Percentiles rank a stretch among this genome's conserved stretches.
Evolutionary conservation across 2,113 vertebrate species (phyloP).

Genomic region (Forbesichthys agassizii): DNA sequence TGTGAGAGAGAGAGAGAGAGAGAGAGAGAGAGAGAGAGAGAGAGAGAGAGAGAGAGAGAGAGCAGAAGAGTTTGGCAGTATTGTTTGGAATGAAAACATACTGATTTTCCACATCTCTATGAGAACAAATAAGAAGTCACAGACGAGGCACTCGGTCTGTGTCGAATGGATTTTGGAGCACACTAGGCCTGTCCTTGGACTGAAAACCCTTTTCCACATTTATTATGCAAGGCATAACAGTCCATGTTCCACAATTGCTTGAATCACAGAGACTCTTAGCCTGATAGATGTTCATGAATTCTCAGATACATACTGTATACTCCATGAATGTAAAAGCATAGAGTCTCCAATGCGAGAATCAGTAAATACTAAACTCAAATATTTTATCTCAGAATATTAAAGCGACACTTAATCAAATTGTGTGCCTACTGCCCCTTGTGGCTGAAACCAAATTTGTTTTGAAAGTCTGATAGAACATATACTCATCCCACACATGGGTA

Average conservation of each 20-base stretch:
- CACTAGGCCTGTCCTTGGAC: constrained; percentile 49
- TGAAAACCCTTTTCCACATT: constrained; percentile 71
- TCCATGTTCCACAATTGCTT: constrained; percentile 57
- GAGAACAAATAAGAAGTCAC: constrained; percentile 74
- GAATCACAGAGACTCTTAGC: constrained; percentile 45
- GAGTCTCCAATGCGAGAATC: background rate
- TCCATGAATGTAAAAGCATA: constrained; percentile 13
- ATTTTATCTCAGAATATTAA: no score
- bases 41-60: constrained; percentile 25
- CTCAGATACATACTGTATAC: constrained; percentile 44
- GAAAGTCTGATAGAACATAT: no score
- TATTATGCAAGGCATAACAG: constrained; percentile 50
- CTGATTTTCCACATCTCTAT: constrained; percentile 76
- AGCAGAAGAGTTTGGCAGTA: constrained; percentile 70
- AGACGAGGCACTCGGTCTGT: constrained; percentile 67
- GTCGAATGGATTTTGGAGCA: constrained; percentile 68
- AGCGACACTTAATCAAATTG: no score
- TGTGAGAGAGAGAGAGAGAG: background rate
- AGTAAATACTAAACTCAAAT: no score
- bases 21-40: constrained; percentile 8
- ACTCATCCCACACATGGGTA: no score
- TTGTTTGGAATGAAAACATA: constrained; percentile 74
- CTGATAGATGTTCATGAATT: constrained; percentile 56
- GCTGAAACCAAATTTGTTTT: no score
- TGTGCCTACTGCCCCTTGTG: no score